Evolutionary conservation across 1,140 invertebrate genomes (phyloP), one percentile per base, ranked within the genome.

Genomic region (Musca domestica): DNA sequence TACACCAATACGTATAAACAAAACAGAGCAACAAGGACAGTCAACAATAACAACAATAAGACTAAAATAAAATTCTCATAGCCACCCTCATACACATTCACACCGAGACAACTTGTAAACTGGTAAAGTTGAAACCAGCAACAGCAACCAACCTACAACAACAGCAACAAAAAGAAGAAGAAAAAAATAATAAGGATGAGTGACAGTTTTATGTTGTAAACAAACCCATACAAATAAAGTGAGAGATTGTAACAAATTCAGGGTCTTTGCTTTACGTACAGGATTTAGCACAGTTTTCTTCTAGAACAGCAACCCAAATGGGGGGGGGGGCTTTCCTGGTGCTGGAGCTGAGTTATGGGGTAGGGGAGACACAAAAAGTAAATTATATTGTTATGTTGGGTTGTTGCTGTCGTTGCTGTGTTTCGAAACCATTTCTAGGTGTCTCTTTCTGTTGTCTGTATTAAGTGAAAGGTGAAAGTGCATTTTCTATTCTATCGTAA

Each of bases 401-500:
- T 41, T 41, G 34, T 41, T 41, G n/a, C n/a, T n/a, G n/a, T n/a
- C n/a, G n/a, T n/a, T 48, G 14, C 47, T 48, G 51, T 22, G 15
- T 54, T 54, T 23, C 23, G 19, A 19, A 49, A 19, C 48, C 34
- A 41, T 41, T 41, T 12, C 34, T 41, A 41, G 34, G 34, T 41
- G 34, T 41, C 34, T 41, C 34, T 41, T 30, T 7, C 34, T 41
- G 4, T 41, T 41, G 2, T 41, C n/a, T n/a, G n/a, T n/a, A n/a
- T n/a, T n/a, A n/a, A n/a, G 34, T 41, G 34, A 41, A 34, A 61
- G 27, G 56, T 61, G 30, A 61, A 61, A 61, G 56, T 61, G 56
- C 56, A 61, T 61, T 61, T 56, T 61, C 9, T 34, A 41, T 19
- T 19, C 20, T 19, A 34, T 15, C 25, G 34, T 41, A 30, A 61